These are phyloP conservation scores for Heliocidaris tuberculata DNA, from an alignment of 35 echinoderm and acorn worm species.

Conservation along the genomic window DNA sequence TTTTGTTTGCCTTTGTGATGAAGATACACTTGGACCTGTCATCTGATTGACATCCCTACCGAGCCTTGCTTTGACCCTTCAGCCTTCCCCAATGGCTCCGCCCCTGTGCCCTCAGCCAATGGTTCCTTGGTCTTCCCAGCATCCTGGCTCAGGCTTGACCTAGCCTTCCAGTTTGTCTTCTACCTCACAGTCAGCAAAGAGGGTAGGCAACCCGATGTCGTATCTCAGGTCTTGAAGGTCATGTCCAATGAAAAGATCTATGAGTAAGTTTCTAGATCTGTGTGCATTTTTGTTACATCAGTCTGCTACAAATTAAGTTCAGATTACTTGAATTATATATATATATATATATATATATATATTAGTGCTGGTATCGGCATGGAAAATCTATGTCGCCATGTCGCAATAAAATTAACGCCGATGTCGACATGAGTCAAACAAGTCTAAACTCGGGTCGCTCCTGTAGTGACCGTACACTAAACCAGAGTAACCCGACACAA, in stretches of 20 bases:
- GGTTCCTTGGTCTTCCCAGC: conserved; percentile 49
- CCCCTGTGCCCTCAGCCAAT: conserved; percentile 37
- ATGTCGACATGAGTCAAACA: no score
- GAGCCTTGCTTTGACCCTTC: conserved; percentile 56
- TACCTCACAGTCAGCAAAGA: conserved; percentile 65
- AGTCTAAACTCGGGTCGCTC: no score
- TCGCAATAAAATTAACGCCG: no score
- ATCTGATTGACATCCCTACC: conserved; percentile 49
- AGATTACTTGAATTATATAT: no score
- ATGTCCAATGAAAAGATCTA: conserved; percentile 14
- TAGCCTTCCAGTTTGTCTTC: conserved; percentile 63
- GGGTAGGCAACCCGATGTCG: conserved; percentile 38
- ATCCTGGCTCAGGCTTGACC: conserved; percentile 45
- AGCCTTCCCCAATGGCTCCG: conserved; percentile 39
- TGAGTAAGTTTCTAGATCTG: conserved; percentile 23
- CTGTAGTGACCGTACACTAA: no score
- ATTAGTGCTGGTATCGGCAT: no score
- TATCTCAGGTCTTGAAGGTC: conserved; percentile 62
- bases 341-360: no score
- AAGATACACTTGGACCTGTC: conserved; percentile 80
- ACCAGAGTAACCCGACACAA: no score
- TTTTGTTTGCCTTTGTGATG: background rate
- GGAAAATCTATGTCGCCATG: no score
- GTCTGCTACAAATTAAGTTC: background rate
- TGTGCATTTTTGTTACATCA: background rate